Base-by-base conservation (phyloP, 2,888 invertebrate species). In the Odontocolon sp. region DNA sequence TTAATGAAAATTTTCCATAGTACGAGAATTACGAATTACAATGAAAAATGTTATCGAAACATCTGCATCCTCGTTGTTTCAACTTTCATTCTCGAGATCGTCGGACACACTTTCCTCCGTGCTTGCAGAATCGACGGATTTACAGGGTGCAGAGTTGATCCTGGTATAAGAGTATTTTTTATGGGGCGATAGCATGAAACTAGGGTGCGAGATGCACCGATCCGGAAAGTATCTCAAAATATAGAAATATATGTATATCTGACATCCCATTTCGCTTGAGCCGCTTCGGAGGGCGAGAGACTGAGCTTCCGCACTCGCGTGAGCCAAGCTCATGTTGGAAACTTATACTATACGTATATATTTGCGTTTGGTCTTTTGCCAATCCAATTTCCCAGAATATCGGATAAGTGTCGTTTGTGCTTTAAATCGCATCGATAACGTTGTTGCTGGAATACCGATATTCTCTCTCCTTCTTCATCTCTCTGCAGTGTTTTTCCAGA, bases 341-440 rank as follows among this genome's bases (percentile, higher is more conserved):
- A 45, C 11, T 18, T 31, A 56, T 28, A 11, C 9, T 45, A 56
- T 45, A 45, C 6, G 50, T 9, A 26, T 42, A 45, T 64, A 67
- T 80, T 75, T 66, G 59, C 47, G 45, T 56, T 82, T 82, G 80
- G 47, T 75, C 79, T 45, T 57, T 33, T 64, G 61, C 79, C 81
- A 81, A 82, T 81, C 79, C 81, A 80, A 81, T 81, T 82, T 81
- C 81, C 74, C 76, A 57, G 57, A 57, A 71, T 80, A 80, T 78
- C 69, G 78, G 61, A 67, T 68, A 74, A 76, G 66, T 77, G 59
- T 79, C 80, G 76, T 75, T 73, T 40, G 70, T 57, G 45, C 69
- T 79, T 80, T 77, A 79, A 80, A 79, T 78, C 81, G 72, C 63
- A 73, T 75, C 74, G 75, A 79, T 79, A 77, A 81, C 77, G 75